These are phyloP conservation scores for Platycnemis pennipes DNA, from an alignment of 2,888 invertebrate species.

Conservation along the genomic window DNA sequence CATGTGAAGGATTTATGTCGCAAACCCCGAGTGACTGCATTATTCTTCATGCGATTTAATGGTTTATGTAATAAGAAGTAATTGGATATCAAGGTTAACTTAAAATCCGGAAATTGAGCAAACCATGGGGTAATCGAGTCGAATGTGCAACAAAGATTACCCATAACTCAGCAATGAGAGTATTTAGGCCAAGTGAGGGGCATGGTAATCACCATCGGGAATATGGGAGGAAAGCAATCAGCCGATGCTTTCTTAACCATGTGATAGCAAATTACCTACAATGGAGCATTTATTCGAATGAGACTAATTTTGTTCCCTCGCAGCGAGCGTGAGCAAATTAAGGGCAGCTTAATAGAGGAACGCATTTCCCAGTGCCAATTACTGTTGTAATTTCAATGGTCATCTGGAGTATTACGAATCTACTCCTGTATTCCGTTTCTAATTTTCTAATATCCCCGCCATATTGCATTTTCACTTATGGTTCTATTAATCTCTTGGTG, in stretches of 20 bases:
- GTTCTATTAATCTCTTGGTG: neutral
- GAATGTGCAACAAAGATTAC: neutral
- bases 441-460: neutral
- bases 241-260: neutral
- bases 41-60: neutral
- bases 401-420: neutral
- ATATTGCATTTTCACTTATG: neutral
- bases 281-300: neutral
- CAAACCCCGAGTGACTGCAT: neutral
- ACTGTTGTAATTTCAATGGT: neutral
- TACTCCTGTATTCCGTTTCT: neutral
- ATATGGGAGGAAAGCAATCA: neutral
- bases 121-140: neutral
- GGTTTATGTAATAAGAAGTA: neutral
- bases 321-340: neutral
- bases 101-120: neutral
- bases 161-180: neutral
- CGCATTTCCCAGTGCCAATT: neutral
- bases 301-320: neutral
- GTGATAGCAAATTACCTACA: neutral
- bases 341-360: neutral
- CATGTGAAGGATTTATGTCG: no score
- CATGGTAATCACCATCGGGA: neutral
- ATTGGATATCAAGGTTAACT: neutral
- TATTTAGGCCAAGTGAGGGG: neutral